These are phyloP conservation scores for Scatophagus argus DNA, from an alignment of 2,113 vertebrate genomes.

Conservation along the genomic window DNA sequence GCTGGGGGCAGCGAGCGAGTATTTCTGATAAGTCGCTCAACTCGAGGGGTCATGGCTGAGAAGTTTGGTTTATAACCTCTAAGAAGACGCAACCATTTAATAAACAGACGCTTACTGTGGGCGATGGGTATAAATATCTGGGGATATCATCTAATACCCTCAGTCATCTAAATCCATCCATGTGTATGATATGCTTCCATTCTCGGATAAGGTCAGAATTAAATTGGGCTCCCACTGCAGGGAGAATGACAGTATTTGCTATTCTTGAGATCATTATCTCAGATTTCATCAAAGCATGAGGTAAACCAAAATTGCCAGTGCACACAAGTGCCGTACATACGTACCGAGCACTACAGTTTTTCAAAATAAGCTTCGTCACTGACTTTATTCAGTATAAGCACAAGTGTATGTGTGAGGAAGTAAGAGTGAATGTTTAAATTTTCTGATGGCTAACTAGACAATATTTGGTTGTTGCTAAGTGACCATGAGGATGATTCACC, in stretches of 20 bases:
- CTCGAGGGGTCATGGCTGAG: conserved; percentile 29
- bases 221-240: conserved; percentile 56
- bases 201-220: conserved; percentile 68
- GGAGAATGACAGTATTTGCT: conserved; percentile 70
- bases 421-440: conserved; percentile 52
- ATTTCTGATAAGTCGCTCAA: conserved; percentile 35
- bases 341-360: background rate
- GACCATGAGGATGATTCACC: conserved; percentile 77
- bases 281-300: conserved; percentile 57
- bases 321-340: conserved; percentile 1
- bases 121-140: conserved; percentile 68
- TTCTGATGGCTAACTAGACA: conserved; percentile 66
- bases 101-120: conserved; percentile 52
- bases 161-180: conserved; percentile 55
- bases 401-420: conserved; percentile 10
- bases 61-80: conserved; percentile 60
- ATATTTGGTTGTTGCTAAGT: conserved; percentile 85
- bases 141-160: conserved; percentile 63
- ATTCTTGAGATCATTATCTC: conserved; percentile 61
- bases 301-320: conserved; percentile 16
- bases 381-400: conserved; percentile 12
- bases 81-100: conserved; percentile 36
- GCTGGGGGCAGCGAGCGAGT: conserved; percentile 19
- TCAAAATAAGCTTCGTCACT: conserved; percentile 9
- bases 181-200: conserved; percentile 65